Evolutionary conservation across 2,113 vertebrate genomes (phyloP), one percentile per base, ranked within the genome.

Genomic region (Acanthochromis polyacanthus): DNA sequence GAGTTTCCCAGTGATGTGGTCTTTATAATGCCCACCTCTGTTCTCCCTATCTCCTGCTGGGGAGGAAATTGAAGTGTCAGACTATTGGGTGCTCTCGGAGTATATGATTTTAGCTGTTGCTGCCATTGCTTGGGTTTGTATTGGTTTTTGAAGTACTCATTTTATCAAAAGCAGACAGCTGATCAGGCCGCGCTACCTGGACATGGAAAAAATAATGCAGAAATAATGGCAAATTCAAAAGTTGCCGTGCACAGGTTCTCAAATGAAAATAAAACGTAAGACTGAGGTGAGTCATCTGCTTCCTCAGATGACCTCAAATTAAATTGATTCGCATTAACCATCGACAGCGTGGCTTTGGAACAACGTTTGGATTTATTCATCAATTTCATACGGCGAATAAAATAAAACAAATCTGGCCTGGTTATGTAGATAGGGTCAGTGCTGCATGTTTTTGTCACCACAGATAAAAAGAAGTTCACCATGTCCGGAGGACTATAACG

Each of bases 61-160:
- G 88, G 84, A 90, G 90, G 90, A 92, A 93, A 94, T 94, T 92
- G 89, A 92, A 92, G 90, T 93, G 92, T 93, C 92, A 92, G 80
- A 83, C 84, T 81, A 74, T 73, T 84, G 85, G 85, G 76, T 56
- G 55, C 75, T 82, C 60, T 82, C 81, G 38, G 73, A 89, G 83
- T 87, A 70, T 90, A 87, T 90, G 89, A 89, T 89, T 93, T 85
- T 79, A 85, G 84, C 74, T 63, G 80, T 74, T 58, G 65, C 83
- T 81, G 86, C 81, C 84, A 75, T 82, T 65, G 83, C 63, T 66
- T 22, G 55, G 77, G 80, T 61, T 86, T 83, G 64, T 89, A 83
- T 86, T 73, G 83, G 74, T 84, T 86, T 65, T 84, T 57, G 69
- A 78, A 75, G 77, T 71, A 75, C 68, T 75, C 70, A 50, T 88